A percentile compares a stretch with the other conserved stretches of the same genome.
phyloP scores from a whole-genome alignment of 1,140 invertebrate genomes.

The Pomacea maculata region DNA sequence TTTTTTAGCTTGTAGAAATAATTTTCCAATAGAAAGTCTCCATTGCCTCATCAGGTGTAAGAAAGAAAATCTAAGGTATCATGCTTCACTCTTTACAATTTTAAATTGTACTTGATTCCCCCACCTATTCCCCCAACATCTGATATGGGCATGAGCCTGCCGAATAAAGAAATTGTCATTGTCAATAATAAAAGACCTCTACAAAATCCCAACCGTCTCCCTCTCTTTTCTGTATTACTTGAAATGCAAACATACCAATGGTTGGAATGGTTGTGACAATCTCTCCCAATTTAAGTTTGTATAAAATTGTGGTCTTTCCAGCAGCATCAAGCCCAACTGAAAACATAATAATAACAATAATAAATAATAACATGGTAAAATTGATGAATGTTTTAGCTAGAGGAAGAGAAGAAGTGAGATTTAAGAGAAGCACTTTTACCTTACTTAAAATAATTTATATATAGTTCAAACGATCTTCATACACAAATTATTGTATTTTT shows the following conservation, averaged over 20 bases:
- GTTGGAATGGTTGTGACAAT: constrained; percentile 99
- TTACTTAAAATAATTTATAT: background rate
- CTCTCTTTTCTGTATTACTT: no score
- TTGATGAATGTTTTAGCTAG: background rate
- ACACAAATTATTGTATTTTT: background rate
- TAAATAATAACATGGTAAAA: background rate
- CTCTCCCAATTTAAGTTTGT: constrained; percentile 99
- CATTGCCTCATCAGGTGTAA: no score
- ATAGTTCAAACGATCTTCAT: background rate
- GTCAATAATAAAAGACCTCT: no score
- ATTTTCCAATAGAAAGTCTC: no score
- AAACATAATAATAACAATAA: constrained; percentile 30
- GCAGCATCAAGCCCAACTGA: constrained; percentile 93
- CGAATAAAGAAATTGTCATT: no score
- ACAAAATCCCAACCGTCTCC: no score
- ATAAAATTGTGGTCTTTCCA: constrained; percentile 99
- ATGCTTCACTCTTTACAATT: no score
- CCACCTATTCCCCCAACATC: no score
- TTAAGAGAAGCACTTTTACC: background rate
- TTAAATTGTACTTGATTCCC: no score
- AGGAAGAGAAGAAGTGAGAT: background rate
- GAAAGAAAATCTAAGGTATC: no score
- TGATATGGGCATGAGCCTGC: no score
- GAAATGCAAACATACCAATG: constrained; percentile 77
- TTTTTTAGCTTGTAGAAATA: no score